Evolutionary conservation across 2,113 vertebrate species (phyloP), one percentile per base, ranked within the genome.

Genomic region (Daboia siamensis): DNA sequence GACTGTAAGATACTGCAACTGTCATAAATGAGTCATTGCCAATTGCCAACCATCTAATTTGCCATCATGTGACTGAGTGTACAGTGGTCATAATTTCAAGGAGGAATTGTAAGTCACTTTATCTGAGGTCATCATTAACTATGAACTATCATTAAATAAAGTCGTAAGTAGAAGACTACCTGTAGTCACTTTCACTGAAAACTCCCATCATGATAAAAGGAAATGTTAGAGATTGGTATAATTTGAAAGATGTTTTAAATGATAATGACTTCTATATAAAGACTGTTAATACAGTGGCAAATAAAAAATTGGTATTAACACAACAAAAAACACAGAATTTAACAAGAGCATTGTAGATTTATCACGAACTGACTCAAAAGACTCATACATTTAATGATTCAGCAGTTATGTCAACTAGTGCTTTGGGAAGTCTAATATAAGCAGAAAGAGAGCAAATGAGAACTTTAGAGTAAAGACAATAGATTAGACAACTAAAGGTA

Each of bases 171-270:
- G 64, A 69, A 3, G 64, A 69, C 29, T 69, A 33, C 29, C 64
- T 69, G 64, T 69, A 93, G 44, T 88, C 56, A 93, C 80, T 89
- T 94, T 92, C 74, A 87, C 57, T 92, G 3, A 93, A 9, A 26
- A 92, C 64, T 90, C 90, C 86, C 88, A 93, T 3, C 1, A 6
- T 97, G 95, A 96, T 95, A 95, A 95, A 93, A 94, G 52, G 20
- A 92, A 57, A 91, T 44, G 74, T 8, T 85, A 89, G 91, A 92
- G 92, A 89, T 94, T 21, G 12, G 11, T 64, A 91, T 12, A 91
- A 87, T 92, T 95, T 94, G 93, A 94, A 94, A 89, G 29, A 80
- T 94, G 94, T 91, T 94, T 93, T 92, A 95, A 95, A 86, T 88
- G 54, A 93, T 90, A 92, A 10, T 92, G 89, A 90, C 69, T 94